These are phyloP conservation scores for Amphipoea lucens DNA, from an alignment of 2,888 invertebrate species.

Conservation along the genomic window DNA sequence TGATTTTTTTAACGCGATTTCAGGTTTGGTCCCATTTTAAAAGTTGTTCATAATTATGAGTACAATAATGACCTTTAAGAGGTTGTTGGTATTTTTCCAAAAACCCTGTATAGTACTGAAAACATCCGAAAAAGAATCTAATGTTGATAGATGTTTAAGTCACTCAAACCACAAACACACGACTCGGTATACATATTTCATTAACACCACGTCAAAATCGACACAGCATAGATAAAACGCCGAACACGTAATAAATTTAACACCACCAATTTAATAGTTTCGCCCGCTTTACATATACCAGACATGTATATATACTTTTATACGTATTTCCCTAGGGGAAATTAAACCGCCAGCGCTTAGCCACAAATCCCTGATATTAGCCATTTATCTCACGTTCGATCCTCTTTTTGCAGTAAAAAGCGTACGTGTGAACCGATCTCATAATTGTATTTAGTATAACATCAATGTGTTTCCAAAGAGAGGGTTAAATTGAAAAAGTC, in stretches of 20 bases:
- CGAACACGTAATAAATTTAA: constrained; percentile 44
- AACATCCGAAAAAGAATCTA: neutral
- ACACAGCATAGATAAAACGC: constrained; percentile 15
- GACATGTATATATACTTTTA: constrained; percentile 23
- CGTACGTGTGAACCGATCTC: constrained; percentile 65
- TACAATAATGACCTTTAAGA: too few species aligned
- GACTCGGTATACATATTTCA: constrained; percentile 11
- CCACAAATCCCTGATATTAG: constrained; percentile 62
- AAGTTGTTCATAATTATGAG: too few species aligned
- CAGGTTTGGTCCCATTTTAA: too few species aligned
- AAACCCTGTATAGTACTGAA: neutral
- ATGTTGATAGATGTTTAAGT: neutral
- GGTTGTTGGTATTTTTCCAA: too few species aligned
- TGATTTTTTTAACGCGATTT: too few species aligned
- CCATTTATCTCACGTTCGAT: constrained; percentile 70
- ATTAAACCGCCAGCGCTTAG: constrained; percentile 51
- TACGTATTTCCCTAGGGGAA: constrained; percentile 57
- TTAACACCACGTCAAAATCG: constrained; percentile 28
- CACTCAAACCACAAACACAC: constrained; percentile 3
- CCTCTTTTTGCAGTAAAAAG: constrained; percentile 64
- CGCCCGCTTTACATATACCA: constrained; percentile 32
- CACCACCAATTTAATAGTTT: constrained; percentile 57
- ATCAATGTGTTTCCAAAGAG: constrained; percentile 46
- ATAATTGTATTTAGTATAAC: constrained; percentile 65
- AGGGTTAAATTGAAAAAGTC: constrained; percentile 53